These are phyloP conservation scores for Metellina segmentata DNA, from an alignment of 2,888 invertebrate genomes.

Conservation along the genomic window DNA sequence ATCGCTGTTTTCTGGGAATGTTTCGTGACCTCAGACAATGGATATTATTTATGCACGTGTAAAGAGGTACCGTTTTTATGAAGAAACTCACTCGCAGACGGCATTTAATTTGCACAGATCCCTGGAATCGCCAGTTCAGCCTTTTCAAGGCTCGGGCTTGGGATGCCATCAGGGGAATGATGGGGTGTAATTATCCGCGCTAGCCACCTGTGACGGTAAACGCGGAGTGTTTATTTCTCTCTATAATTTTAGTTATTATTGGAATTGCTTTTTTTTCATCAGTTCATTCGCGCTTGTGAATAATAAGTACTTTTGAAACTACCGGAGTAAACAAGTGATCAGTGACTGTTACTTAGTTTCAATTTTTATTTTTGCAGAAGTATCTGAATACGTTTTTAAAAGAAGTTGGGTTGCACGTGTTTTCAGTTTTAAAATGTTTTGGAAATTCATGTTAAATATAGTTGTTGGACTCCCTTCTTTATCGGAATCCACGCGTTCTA, in stretches of 20 bases:
- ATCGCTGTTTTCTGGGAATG: neutral
- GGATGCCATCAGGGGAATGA: neutral
- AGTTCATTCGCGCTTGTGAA: too few species aligned
- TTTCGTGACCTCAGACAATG: conserved; percentile 17
- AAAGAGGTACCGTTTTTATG: neutral
- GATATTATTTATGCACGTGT: neutral
- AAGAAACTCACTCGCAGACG: neutral
- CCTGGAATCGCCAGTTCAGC: neutral
- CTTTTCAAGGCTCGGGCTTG: neutral
- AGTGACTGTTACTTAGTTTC: too few species aligned
- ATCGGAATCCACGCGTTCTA: too few species aligned
- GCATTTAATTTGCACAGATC: conserved; percentile 13
- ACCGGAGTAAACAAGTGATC: too few species aligned
- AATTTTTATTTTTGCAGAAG: too few species aligned
- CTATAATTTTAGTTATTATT: neutral
- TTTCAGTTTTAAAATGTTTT: too few species aligned
- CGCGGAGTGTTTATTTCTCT: neutral
- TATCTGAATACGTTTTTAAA: too few species aligned
- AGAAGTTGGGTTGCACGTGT: too few species aligned
- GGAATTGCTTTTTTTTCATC: neutral
- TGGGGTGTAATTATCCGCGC: conserved; percentile 33
- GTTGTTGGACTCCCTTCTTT: too few species aligned
- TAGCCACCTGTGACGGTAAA: conserved; percentile 37
- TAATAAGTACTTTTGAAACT: neutral
- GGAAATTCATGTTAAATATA: too few species aligned